phyloP scores from a whole-genome alignment of 2,113 vertebrate genomes.

The Hypomesus transpacificus region DNA sequence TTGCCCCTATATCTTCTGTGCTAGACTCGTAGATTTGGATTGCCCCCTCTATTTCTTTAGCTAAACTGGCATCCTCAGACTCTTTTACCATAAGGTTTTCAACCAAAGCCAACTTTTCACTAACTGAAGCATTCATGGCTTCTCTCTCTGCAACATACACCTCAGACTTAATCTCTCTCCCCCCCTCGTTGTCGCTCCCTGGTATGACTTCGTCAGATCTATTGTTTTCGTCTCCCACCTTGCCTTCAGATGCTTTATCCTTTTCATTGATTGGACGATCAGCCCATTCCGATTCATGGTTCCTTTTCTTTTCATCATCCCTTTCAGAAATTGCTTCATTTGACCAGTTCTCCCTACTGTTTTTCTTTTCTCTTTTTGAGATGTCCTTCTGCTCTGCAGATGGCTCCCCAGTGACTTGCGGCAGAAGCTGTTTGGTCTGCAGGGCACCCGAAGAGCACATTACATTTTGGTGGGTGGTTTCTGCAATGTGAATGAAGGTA shows the following conservation, averaged over 20 bases:
- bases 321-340: not conserved
- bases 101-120: not conserved
- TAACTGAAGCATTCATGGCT: not conserved
- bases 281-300: slow-evolving; percentile 51
- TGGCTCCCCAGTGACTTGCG: slow-evolving; percentile 58
- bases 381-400: slow-evolving; percentile 53
- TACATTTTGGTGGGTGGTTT: slow-evolving; percentile 82
- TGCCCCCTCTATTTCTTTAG: not conserved
- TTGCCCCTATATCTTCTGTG: no score
- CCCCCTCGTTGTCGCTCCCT: not conserved
- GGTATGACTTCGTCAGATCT: slow-evolving; percentile 12
- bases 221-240: slow-evolving; percentile 23
- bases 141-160: slow-evolving; percentile 5
- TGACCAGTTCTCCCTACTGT: not conserved
- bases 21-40: no score
- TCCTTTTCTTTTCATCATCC: slow-evolving; percentile 3
- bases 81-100: slow-evolving; percentile 3
- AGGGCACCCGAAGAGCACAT: slow-evolving; percentile 78
- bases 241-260: not conserved
- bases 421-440: slow-evolving; percentile 57
- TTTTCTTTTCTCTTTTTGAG: slow-evolving; percentile 56
- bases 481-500: slow-evolving; percentile 85
- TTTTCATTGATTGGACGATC: slow-evolving; percentile 12
- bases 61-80: slow-evolving; percentile 35
- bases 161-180: not conserved